Percentiles rank a stretch among this genome's conserved stretches.
Conservation (phyloP, 2,113 vertebrate genomes). For the Psammodynastes pulverulentus region DNA sequence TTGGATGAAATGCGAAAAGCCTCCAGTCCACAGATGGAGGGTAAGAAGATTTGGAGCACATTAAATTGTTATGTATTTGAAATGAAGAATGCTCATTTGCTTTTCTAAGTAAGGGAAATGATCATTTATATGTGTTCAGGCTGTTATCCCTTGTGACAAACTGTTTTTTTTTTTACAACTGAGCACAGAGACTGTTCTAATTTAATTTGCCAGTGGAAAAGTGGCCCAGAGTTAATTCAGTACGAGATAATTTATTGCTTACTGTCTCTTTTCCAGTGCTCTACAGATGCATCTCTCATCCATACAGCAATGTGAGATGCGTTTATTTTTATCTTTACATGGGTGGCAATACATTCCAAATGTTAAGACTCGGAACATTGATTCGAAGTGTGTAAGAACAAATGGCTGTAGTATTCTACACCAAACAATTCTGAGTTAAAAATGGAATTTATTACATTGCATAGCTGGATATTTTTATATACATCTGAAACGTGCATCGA, state of each 20-base stretch:
- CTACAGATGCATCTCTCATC: background rate
- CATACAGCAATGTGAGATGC: conserved; percentile 12
- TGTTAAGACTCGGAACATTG: background rate
- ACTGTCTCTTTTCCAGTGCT: conserved; percentile 17
- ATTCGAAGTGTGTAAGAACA: background rate
- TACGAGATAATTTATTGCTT: conserved; percentile 31
- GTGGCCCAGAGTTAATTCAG: conserved; percentile 42
- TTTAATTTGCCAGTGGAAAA: conserved; percentile 50
- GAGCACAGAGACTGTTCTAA: conserved; percentile 38
- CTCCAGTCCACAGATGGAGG: background rate
- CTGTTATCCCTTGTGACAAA: conserved; percentile 37
- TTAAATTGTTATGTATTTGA: background rate
- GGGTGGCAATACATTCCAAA: background rate
- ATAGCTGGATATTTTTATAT: background rate
- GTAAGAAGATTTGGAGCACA: conserved; percentile 19
- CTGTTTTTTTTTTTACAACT: conserved; percentile 41
- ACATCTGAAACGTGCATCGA: background rate
- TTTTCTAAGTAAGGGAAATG: conserved; percentile 8
- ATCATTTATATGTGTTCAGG: conserved; percentile 10
- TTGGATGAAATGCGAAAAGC: background rate
- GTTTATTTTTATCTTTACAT: background rate
- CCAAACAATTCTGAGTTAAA: background rate
- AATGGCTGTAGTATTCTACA: background rate
- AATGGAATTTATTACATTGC: background rate
- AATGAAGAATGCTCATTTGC: background rate